Evolutionary conservation across 2,797 vertebrate species (phyloP), one percentile per base, ranked within the genome.

Genomic region (Vultur gryphus): DNA sequence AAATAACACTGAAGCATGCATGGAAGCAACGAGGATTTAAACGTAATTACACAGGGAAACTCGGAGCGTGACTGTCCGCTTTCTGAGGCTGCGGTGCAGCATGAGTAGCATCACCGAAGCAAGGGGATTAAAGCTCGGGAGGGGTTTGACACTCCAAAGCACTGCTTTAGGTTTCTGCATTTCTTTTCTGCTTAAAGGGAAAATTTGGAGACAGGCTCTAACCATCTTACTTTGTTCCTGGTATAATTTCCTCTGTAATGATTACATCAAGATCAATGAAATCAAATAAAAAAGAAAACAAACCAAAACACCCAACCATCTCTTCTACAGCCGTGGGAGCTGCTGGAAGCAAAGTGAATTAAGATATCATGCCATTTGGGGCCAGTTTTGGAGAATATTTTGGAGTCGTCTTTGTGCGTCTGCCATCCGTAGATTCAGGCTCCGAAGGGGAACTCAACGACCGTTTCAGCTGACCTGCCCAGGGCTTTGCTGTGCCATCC

Each of bases 1-100:
- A 96, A 97, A 96, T 96, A 97, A 97, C 20, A 2, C 84, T 87
- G 84, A 95, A 87, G 81, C 82, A 89, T 25, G 87, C 76, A 49
- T 85, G 86, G 79, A 93, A 95, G 87, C 89, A 61, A 71, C 0
- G 3, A 95, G 58, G 77, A 92, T 81, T 72, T 92, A 59, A 92
- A 89, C 0, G 0, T 91, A 97, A 94, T 96, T 95, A 93, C 92
- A 84, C 41, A 43, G 78, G 84, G 80, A 91, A 77, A n/a, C 44
- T 57, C 21, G 57, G 75, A 93, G 92, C n/a, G 11, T 90, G 93
- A 72, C 89, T 93, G 73, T 70, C 81, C 12, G 3, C 76, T 75
- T n/a, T 48, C 44, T 1, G 26, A 46, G 61, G 44, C 85, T 89
- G 65, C 2, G 4, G 46, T 49, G 44, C n/a, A 31, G 64, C 29